Evolutionary conservation across 2,113 vertebrate genomes (phyloP).

Genomic region (Centrocercus urophasianus): DNA sequence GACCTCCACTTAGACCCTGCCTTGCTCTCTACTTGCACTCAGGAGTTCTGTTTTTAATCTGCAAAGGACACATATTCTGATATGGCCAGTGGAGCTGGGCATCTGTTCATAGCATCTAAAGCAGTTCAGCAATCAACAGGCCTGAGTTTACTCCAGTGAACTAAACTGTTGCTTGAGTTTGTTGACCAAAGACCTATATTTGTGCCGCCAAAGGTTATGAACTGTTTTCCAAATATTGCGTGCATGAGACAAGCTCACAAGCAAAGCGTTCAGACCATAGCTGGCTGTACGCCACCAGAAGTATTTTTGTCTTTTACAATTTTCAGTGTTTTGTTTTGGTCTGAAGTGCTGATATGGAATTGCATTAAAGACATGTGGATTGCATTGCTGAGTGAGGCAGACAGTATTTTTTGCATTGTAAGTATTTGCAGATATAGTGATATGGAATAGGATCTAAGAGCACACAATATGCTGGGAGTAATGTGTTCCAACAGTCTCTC

Average conservation of each 20-base stretch:
- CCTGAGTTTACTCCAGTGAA: neutral
- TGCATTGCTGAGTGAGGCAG: neutral
- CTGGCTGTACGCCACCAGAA: slow-evolving; percentile 33
- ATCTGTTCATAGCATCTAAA: neutral
- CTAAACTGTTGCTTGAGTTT: neutral
- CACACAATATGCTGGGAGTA: neutral
- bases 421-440: slow-evolving; percentile 29
- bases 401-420: slow-evolving; percentile 25
- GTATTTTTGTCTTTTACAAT: slow-evolving; percentile 36
- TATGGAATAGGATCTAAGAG: neutral
- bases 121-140: neutral
- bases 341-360: slow-evolving; percentile 23
- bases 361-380: slow-evolving; percentile 25
- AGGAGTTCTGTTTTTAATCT: neutral
- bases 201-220: slow-evolving; percentile 20
- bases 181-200: neutral
- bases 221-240: neutral
- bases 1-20: neutral
- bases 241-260: neutral
- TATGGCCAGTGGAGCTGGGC: neutral
- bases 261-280: slow-evolving; percentile 5
- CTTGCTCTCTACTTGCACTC: neutral
- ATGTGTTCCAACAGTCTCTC: neutral
- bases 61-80: neutral
- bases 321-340: slow-evolving; percentile 33